These are phyloP conservation scores for Pomatostomus ruficeps DNA, from an alignment of 2,113 vertebrate species.

Conservation along the genomic window DNA sequence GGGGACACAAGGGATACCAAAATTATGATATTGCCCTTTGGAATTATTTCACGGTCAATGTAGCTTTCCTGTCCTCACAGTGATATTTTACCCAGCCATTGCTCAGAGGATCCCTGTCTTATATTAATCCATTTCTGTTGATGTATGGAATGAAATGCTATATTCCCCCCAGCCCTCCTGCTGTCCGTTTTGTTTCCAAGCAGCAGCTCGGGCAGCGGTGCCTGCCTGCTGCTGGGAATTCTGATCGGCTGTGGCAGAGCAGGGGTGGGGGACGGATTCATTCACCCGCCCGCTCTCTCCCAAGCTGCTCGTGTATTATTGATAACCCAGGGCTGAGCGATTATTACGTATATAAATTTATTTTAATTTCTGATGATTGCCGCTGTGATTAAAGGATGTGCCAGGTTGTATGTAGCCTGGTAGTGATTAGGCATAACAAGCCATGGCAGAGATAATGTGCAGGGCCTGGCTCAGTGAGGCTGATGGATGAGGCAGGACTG, in stretches of 20 bases:
- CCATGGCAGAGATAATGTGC: neutral
- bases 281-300: neutral
- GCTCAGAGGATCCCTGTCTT: conserved; percentile 41
- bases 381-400: conserved; percentile 18
- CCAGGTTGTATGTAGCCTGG: neutral
- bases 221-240: conserved; percentile 14
- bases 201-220: neutral
- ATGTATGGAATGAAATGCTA: neutral
- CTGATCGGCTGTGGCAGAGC: neutral
- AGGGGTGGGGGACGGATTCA: neutral
- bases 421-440: neutral
- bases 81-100: conserved; percentile 30
- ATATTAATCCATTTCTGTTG: conserved; percentile 51
- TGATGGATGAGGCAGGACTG: neutral
- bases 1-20: conserved; percentile 3
- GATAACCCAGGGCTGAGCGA: conserved; percentile 13
- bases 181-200: conserved; percentile 29
- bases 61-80: conserved; percentile 8
- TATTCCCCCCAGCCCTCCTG: conserved; percentile 29
- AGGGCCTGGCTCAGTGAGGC: neutral
- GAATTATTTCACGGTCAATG: conserved; percentile 37
- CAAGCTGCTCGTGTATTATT: conserved; percentile 12
- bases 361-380: conserved; percentile 37
- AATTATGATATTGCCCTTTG: conserved; percentile 42
- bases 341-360: neutral